Conservation (phyloP, 1,140 invertebrate genomes). For the Chrysoperla carnea region DNA sequence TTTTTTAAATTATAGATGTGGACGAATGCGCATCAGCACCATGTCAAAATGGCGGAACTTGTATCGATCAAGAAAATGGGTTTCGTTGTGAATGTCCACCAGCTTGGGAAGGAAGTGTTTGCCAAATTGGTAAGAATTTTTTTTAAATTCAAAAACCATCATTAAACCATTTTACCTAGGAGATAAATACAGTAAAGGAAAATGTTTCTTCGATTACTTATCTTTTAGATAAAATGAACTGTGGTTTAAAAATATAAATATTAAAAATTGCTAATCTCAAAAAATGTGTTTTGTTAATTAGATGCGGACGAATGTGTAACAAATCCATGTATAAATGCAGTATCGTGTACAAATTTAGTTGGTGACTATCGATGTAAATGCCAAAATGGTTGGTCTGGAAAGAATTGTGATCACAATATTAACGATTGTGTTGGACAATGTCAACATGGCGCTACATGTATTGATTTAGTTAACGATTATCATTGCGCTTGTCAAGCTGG, state of each 20-base stretch:
- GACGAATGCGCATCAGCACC: slow-evolving; percentile 71
- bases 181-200: slow-evolving; percentile 27
- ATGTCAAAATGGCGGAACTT: slow-evolving; percentile 76
- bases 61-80: slow-evolving; percentile 52
- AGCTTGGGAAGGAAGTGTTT: slow-evolving; percentile 66
- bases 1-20: slow-evolving; percentile 38
- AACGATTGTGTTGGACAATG: slow-evolving; percentile 79
- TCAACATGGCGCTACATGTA: slow-evolving; percentile 69
- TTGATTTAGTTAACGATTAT: slow-evolving; percentile 68
- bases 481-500: slow-evolving; percentile 65
- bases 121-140: slow-evolving; percentile 43
- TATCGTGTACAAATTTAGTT: slow-evolving; percentile 57
- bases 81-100: slow-evolving; percentile 61
- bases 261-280: no score
- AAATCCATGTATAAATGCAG: slow-evolving; percentile 60
- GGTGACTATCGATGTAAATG: slow-evolving; percentile 73
- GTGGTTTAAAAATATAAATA: no score
- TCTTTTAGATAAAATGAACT: no score
- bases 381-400: slow-evolving; percentile 69
- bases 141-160: slow-evolving; percentile 4
- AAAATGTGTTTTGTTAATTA: slow-evolving; percentile 9
- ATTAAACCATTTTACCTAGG: slow-evolving; percentile 2
- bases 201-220: no score
- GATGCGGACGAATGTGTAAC: slow-evolving; percentile 46
- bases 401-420: slow-evolving; percentile 76